Base-by-base conservation (phyloP, 2,888 invertebrate species). In the Cataglyphis livida region DNA sequence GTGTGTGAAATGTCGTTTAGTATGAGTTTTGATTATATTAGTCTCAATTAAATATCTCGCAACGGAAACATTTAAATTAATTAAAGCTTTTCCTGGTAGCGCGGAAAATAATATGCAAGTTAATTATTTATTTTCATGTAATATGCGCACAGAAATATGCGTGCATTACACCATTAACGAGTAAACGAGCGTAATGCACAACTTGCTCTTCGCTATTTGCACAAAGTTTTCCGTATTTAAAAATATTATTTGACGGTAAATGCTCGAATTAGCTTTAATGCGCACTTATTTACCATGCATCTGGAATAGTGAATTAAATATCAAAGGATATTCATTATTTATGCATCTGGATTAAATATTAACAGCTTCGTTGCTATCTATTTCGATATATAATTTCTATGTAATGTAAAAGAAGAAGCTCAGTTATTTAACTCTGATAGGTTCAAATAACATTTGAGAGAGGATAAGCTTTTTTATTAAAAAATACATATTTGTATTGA, bases 11-110 rank as follows among this genome's bases (percentile, higher is more conserved):
- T 41, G 4, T 59, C 12, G 1, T 38, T 12, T 41, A 15, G 57
- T 6, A 38, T 6, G 10, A 57, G 41, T 41, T 38, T 73, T 59
- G 4, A 28, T 4, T 18, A 7, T n/a, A 61, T 18, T 41, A 61
- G 9, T 41, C n/a, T 59, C 12, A 10, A 73, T 61, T 73, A 61
- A 61, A 5, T 41, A 41, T 44, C 28, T 44, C 28, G 41, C 32
- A 44, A 41, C 32, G 32, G 41, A 44, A 71, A 32, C n/a, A 9
- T 74, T 18, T 44, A 15, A 74, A 74, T 74, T 61, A 44, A 74
- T 62, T 21, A 28, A 32, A 44, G 9, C 15, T 21, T 35, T 9
- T 35, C n/a, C 28, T n/a, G 25, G 9, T 3, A 10, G 18, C 15
- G 38, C 18, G 18, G 61, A 74, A 74, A 74, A 44, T 41, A 61